Base-by-base conservation (phyloP, 2,888 invertebrate genomes). In the Barypeithes pellucidus region DNA sequence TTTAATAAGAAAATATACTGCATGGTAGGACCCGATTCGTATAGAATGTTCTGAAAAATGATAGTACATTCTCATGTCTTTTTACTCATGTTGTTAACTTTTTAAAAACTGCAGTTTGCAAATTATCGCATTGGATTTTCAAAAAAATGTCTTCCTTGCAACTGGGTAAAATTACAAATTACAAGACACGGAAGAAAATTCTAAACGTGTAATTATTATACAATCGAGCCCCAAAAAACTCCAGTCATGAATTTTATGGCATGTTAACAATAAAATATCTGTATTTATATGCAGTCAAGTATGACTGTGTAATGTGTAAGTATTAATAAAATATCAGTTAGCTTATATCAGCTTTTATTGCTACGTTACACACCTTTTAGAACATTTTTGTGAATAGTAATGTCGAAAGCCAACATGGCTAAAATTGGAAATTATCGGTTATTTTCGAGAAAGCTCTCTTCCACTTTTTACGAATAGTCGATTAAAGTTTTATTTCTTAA, bases 241-340 rank as follows among this genome's bases (percentile, higher is more conserved):
- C 43, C n/a, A 16, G n/a, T 43, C 43, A 43, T 16, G 43, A 16
- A 14, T 43, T 43, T 43, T 47, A 20, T 45, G 3, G 0, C 16
- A 45, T 16, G 0, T 1, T 22, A 22, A 47, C 47, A 50, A 24
- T 24, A 12, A 50, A 47, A 47, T 29, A 5, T 5, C 29, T 29
- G 29, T 47, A 20, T 47, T 47, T 8, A 47, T 11, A 16, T 22
- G 22, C 50, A 50, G 22, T 50, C 50, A 24, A 24, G 50, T 24
- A 50, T 50, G n/a, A 50, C 20, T 4, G 14, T 39, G 12, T 39
- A 9, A 11, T 11, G n/a, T n/a, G n/a, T n/a, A n/a, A n/a, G n/a
- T 39, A 39, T 39, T 39, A 39, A 1, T n/a, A n/a, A 29, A 29
- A 29, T 29, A 29, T 29, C 29, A 29, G 9, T 29, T 29, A 29